Conservation (phyloP, 2,113 vertebrate species). For the Rhineura floridana region DNA sequence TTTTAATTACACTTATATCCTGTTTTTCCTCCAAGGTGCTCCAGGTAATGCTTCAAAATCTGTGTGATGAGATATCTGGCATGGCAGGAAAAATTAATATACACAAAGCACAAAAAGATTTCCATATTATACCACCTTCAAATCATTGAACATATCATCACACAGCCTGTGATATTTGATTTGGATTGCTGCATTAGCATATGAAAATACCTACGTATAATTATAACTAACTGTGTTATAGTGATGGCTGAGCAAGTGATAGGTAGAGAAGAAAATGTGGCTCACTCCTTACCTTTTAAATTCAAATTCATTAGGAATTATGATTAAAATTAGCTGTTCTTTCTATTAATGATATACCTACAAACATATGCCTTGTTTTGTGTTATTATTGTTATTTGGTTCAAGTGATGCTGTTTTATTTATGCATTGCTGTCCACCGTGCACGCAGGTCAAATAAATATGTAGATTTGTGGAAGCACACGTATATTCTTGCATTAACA, state of each 20-base stretch:
- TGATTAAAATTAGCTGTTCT: neutral
- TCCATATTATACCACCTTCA: neutral
- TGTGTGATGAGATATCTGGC: neutral
- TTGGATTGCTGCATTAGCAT: neutral
- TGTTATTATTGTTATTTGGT: neutral
- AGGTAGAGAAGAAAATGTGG: neutral
- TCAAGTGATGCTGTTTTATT: neutral
- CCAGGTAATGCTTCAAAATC: neutral
- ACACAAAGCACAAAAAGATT: neutral
- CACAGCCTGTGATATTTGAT: neutral
- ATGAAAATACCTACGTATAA: neutral
- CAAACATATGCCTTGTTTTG: neutral
- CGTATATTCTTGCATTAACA: neutral
- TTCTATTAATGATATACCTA: neutral
- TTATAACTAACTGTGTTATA: neutral
- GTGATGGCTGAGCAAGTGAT: neutral
- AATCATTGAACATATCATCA: neutral
- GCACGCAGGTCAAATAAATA: neutral
- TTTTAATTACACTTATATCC: too few relatives aligned
- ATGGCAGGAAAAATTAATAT: neutral
- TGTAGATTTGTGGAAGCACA: neutral
- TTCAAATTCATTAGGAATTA: neutral
- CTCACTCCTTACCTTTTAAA: neutral
- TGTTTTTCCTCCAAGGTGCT: too few relatives aligned
- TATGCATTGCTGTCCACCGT: neutral